phyloP scores from a whole-genome alignment of 2,113 vertebrate genomes.

The Channa maculata region DNA sequence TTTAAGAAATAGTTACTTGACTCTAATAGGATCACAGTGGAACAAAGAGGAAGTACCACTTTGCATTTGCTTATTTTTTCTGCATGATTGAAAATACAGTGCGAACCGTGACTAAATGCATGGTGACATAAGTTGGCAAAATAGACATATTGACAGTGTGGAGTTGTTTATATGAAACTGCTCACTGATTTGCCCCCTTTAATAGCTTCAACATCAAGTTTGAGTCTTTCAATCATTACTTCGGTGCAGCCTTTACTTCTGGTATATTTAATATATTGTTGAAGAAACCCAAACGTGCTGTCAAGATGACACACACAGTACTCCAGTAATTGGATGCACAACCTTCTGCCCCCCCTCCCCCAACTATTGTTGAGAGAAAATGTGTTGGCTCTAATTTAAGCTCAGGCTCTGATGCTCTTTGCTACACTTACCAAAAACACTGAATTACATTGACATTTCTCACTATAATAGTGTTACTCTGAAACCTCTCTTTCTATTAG shows the following conservation, averaged over 20 bases:
- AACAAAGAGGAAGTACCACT: neutral
- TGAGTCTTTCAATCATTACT: slow-evolving; percentile 44
- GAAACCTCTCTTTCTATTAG: slow-evolving; percentile 51
- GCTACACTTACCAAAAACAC: slow-evolving; percentile 62
- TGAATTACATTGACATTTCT: slow-evolving; percentile 69
- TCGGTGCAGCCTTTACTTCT: slow-evolving; percentile 43
- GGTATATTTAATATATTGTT: slow-evolving; percentile 45
- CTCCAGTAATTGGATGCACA: slow-evolving; percentile 73
- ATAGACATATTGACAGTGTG: slow-evolving; percentile 36
- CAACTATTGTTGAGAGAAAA: slow-evolving; percentile 68
- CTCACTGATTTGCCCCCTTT: slow-evolving; percentile 4
- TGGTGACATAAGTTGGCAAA: slow-evolving; percentile 36
- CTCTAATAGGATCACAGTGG: neutral
- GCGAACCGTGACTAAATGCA: slow-evolving; percentile 6
- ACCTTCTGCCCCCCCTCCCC: slow-evolving; percentile 2
- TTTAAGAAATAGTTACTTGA: neutral
- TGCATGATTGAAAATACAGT: slow-evolving; percentile 17
- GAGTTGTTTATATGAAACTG: slow-evolving; percentile 32
- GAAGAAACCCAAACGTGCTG: slow-evolving; percentile 58
- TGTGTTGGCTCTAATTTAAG: slow-evolving; percentile 73
- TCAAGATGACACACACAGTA: slow-evolving; percentile 69
- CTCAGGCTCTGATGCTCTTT: slow-evolving; percentile 48
- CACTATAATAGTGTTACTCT: slow-evolving; percentile 46
- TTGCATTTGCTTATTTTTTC: neutral
- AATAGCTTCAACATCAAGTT: slow-evolving; percentile 2